These are phyloP conservation scores for Lomographa bimaculata DNA, from an alignment of 2,888 invertebrate species.

Conservation along the genomic window DNA sequence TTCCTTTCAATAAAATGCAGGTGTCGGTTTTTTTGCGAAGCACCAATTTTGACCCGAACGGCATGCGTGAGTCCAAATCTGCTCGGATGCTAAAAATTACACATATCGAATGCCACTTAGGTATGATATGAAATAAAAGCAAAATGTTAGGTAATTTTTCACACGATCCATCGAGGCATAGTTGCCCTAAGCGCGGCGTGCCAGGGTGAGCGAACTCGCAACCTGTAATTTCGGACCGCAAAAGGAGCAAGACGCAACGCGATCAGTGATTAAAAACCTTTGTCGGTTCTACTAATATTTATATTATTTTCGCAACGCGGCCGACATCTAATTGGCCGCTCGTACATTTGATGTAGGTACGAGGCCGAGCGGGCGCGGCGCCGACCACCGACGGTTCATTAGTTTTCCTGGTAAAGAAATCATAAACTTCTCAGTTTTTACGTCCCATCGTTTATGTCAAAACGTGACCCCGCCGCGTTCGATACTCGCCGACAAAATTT, in stretches of 20 bases:
- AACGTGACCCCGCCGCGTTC: constrained; percentile 60
- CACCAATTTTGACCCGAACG: constrained; percentile 17
- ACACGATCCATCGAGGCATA: constrained; percentile 78
- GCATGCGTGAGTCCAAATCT: constrained; percentile 43
- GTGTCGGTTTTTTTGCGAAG: constrained; percentile 5
- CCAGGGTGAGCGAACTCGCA: constrained; percentile 79
- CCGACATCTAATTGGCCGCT: constrained; percentile 80
- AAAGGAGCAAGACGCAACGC: constrained; percentile 77
- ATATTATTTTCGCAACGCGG: constrained; percentile 80
- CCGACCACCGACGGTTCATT: constrained; percentile 75
- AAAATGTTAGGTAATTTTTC: constrained; percentile 77
- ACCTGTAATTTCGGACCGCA: constrained; percentile 83
- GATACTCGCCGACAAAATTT: constrained; percentile 54
- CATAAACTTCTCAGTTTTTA: constrained; percentile 72
- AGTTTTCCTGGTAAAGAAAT: constrained; percentile 78
- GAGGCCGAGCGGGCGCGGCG: constrained; percentile 51
- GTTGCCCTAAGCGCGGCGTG: constrained; percentile 78
- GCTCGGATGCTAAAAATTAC: constrained; percentile 68
- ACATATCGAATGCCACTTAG: constrained; percentile 73
- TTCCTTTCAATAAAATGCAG: constrained; percentile 29
- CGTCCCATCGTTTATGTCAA: constrained; percentile 61
- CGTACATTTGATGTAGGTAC: constrained; percentile 69
- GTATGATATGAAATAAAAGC: constrained; percentile 72
- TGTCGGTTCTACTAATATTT: constrained; percentile 84
- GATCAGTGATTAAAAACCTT: constrained; percentile 84